Base-by-base conservation (phyloP, 2,113 vertebrate species). In the Mystacornis crossleyi region DNA sequence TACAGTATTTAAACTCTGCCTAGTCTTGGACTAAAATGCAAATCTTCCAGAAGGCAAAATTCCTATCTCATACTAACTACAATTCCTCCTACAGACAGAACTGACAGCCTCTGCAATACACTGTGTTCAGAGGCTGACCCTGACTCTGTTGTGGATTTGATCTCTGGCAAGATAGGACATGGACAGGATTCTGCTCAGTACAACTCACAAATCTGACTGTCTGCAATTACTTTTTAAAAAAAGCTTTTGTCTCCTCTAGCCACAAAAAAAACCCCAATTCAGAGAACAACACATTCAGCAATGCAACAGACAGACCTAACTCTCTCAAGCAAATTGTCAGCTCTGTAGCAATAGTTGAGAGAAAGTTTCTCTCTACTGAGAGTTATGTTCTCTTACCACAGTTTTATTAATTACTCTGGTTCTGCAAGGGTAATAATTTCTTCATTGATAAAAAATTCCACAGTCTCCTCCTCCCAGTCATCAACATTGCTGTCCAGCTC, bases 401-500 rank as follows among this genome's bases (percentile, higher is more conserved):
- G 93, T 36, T 94, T 95, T 98, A 94, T 82, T 83, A 92, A 98
- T 98, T 99, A 99, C 98, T 98, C 98, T 93, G 99, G 98, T 97
- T 98, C 99, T 96, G 98, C 99, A 65, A 99, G 97, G 78, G 99
- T 98, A 98, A 99, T 99, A 97, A 99, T 99, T 99, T 99, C 99
- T 98, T 99, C 99, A 93, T 99, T 99, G 99, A 99, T 99, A 98
- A 99, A 99, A 98, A 99, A 99, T 96, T 99, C 99, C 88, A 99
- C 99, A 89, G 99, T 99, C 97, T 99, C 99, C 95, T 99, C 99
- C 96, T 99, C 99, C 99, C 99, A 99, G 98, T 99, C 99, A 4
- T 99, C 99, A 1, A 99, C 99, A 17, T 99, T 99, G 98, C 99
- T 99, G 96, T 99, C 99, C 96, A 99, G 98, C 93, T 99, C 99